These are phyloP conservation scores for Cinara cedri DNA, from an alignment of 2,888 invertebrate species.

Conservation along the genomic window DNA sequence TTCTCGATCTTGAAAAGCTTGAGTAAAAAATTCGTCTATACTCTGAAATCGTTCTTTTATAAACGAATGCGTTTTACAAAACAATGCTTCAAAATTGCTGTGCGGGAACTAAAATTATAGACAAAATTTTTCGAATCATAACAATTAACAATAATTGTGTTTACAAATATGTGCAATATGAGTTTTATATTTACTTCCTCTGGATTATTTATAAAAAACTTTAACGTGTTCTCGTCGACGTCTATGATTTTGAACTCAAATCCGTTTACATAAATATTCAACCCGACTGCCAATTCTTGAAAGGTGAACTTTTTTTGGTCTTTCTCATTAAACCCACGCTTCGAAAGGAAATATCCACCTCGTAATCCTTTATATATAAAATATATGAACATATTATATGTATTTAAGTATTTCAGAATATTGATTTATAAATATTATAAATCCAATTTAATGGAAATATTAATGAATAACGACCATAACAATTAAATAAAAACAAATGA, in stretches of 20 bases:
- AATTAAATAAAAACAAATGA: too few relatives aligned
- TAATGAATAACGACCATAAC: too few relatives aligned
- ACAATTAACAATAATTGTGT: background rate
- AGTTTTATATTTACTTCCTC: background rate
- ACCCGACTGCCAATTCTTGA: slow-evolving; percentile 5
- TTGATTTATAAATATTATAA: too few relatives aligned
- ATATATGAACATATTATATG: too few relatives aligned
- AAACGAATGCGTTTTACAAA: background rate
- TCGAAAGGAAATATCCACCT: slow-evolving; percentile 36
- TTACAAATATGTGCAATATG: background rate
- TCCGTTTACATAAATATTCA: background rate
- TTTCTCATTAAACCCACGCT: background rate
- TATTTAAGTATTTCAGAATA: too few relatives aligned
- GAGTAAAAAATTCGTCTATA: slow-evolving; percentile 22
- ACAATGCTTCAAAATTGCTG: background rate
- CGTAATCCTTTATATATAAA: slow-evolving; percentile 21
- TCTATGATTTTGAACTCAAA: slow-evolving; percentile 13
- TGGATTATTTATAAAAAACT: slow-evolving; percentile 23
- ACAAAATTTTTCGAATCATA: too few relatives aligned
- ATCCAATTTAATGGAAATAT: too few relatives aligned
- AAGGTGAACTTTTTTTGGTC: slow-evolving; percentile 14
- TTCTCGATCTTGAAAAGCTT: slow-evolving; percentile 3
- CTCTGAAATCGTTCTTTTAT: background rate
- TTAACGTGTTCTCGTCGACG: slow-evolving; percentile 24
- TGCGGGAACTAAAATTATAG: slow-evolving; percentile 22